Evolutionary conservation across 1,140 invertebrate species (phyloP).

Genomic region (Diorhabda elongata): DNA sequence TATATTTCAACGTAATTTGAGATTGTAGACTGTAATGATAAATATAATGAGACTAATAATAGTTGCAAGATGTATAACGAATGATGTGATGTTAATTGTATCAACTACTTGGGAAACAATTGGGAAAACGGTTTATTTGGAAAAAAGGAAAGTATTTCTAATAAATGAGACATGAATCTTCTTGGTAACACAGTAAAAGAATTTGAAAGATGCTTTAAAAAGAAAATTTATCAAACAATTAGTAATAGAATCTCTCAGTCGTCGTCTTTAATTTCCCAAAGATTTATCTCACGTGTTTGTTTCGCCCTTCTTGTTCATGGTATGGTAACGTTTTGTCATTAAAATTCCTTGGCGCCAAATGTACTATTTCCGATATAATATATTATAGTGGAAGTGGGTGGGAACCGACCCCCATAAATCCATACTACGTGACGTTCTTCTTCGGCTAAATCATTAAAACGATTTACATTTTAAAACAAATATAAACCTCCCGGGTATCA

Average conservation of each 20-base stretch:
- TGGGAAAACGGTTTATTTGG: too few species aligned
- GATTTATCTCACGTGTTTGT: constrained; percentile 18
- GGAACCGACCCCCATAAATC: constrained; percentile 37
- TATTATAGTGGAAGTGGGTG: constrained; percentile 40
- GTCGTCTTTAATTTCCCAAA: constrained; percentile 13
- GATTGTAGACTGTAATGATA: too few species aligned
- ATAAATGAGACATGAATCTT: too few species aligned
- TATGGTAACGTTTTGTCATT: constrained; percentile 36
- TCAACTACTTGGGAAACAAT: too few species aligned
- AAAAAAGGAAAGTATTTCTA: too few species aligned
- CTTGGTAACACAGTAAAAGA: too few species aligned
- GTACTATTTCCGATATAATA: constrained; percentile 35
- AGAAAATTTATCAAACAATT: too few species aligned
- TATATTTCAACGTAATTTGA: too few species aligned
- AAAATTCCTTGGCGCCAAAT: constrained; percentile 38
- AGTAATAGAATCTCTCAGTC: neutral
- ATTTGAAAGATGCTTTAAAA: too few species aligned
- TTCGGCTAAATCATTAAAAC: constrained; percentile 34
- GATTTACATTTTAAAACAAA: constrained; percentile 38
- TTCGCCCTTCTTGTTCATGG: constrained; percentile 15
- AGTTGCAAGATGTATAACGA: too few species aligned
- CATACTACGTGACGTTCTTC: constrained; percentile 27
- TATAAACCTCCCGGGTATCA: constrained; percentile 11
- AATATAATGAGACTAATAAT: too few species aligned
- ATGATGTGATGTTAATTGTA: too few species aligned